Evolutionary conservation across 1,140 invertebrate species (phyloP), one percentile per base, ranked within the genome.

Genomic region (Proctacanthus coquilletti): DNA sequence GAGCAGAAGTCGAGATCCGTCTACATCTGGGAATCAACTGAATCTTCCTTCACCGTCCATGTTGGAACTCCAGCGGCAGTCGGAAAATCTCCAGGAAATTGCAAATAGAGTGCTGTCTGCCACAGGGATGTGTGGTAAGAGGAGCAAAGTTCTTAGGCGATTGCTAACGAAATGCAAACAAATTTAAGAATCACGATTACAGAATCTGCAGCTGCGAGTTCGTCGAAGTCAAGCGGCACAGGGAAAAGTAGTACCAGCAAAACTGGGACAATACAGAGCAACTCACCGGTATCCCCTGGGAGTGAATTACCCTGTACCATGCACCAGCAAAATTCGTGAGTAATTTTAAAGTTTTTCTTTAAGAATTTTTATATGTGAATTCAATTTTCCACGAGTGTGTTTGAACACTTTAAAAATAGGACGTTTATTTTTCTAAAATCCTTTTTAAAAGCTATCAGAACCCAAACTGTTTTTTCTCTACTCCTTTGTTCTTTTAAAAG

Each of bases 151-250:
- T 38, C 19, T 18, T 14, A 29, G 20, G 15, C 36, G 29, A 23
- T 36, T 10, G 40, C 42, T 36, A 45, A 34, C 40, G 25, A 21
- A 23, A 41, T 35, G 37, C 23, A 47, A 51, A 50, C 46, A 48
- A 46, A 44, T 29, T 45, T 45, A 50, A 58, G 55, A 58, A 50
- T 55, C 55, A 36, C 55, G 49, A 37, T 59, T 59, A 44, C 56
- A 59, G 56, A 52, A 48, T 33, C 46, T 59, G 41, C 51, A 56
- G 40, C 45, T 45, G 18, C 56, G 55, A 45, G 50, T 57, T 29
- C 42, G 41, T 3, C 47, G 47, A 6, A 36, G 32, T 25, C 11
- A 32, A 19, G 17, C 43, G 45, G 25, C 35, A 45, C 13, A 20
- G 33, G 31, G 39, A 20, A 35, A 35, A 32, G 15, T 29, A 17